A percentile compares a stretch with the other conserved stretches of the same genome.
Evolutionary conservation across 2,113 vertebrate species (phyloP).

Genomic region (Tragelaphus buxtoni): DNA sequence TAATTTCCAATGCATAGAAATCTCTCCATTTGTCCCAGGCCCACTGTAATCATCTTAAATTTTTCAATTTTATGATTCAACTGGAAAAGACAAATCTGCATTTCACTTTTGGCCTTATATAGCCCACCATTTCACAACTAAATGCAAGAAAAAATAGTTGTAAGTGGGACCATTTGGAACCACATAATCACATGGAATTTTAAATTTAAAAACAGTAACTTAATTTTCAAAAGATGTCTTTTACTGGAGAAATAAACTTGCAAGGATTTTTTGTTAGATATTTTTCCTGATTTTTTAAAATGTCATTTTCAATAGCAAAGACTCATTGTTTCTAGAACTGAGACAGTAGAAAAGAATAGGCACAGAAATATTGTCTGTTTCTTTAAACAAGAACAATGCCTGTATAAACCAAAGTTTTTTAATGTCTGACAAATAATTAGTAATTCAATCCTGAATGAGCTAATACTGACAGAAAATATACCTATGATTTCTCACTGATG

Average conservation of each 20-base stretch:
- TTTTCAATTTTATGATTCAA: not conserved
- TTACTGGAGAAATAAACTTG: not conserved
- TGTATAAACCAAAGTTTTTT: not conserved
- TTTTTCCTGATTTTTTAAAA: not conserved
- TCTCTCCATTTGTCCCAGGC: not conserved
- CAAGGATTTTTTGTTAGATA: not conserved
- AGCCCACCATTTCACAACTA: not conserved
- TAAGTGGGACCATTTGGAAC: not conserved
- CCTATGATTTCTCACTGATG: not conserved
- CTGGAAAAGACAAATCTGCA: not conserved
- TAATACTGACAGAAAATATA: not conserved
- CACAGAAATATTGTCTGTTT: not conserved
- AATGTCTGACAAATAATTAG: not conserved
- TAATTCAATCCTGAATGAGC: not conserved
- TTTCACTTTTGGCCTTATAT: not conserved
- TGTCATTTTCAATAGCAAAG: not conserved
- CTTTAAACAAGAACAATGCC: not conserved
- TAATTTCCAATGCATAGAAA: not conserved
- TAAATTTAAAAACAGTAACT: not conserved
- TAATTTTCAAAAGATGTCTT: not conserved
- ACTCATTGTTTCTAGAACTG: not conserved
- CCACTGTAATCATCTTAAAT: not conserved
- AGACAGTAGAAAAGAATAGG: not conserved
- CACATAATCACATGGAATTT: not conserved
- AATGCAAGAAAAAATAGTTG: slow-evolving; percentile 10